Base-by-base conservation (phyloP, 2,113 vertebrate species). In the Lucifuga dentata region DNA sequence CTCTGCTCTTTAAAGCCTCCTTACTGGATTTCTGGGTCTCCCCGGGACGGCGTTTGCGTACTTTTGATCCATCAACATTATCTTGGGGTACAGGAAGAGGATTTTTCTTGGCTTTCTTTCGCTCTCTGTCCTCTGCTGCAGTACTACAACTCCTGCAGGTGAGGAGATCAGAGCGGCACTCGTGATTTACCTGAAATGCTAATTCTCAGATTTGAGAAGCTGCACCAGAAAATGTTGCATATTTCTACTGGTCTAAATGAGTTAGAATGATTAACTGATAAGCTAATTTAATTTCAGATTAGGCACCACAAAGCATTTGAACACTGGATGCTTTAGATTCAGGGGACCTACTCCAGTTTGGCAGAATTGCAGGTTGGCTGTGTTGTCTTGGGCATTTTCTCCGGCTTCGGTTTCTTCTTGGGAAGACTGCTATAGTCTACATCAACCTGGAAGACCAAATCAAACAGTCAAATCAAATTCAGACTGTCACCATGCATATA, bases 371-470 rank as follows among this genome's bases (percentile, higher is more conserved):
- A 70, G 66, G 60, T 29, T 35, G 63, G 38, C 33, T 57, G 73
- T 48, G 57, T 48, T 20, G 62, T 66, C 67, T 93, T 93, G 36
- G 49, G 20, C 43, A 86, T 89, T 67, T 92, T 92, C 53, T 90
- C 90, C 58, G 84, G 76, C 76, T 88, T 94, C 1, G 19, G 83
- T 81, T 92, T 95, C 87, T 96, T 97, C 67, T 64, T 88, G 32
- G 90, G 87, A 48, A 58, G 63, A 44, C 63, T 66, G 74, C 85
- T 88, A 56, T 76, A 84, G 8, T 57, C 68, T 32, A 71, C 76
- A 67, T 91, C 89, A 2, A 72, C 75, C 91, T 95, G 43, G 51
- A 68, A 84, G 48, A 87, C n/a, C 29, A 67, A 49, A 73, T 20
- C 21, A 17, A 15, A 67, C 5, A 32, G 3, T 63, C 15, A 32